These are phyloP conservation scores for Watsonalla cultraria DNA, from an alignment of 2,888 invertebrate species.

Conservation along the genomic window DNA sequence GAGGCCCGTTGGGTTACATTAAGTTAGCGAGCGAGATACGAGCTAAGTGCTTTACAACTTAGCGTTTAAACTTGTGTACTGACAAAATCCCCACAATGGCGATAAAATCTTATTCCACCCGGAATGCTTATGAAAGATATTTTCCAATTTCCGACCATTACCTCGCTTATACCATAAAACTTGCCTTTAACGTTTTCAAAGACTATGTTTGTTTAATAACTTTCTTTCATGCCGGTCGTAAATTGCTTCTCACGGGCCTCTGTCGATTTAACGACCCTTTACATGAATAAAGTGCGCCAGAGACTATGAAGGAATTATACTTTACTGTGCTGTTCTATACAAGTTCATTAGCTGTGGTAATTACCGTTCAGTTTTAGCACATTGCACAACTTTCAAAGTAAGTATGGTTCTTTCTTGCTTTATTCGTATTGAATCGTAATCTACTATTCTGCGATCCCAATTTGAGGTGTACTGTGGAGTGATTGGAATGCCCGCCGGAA, in stretches of 20 bases:
- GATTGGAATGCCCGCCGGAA: conserved; percentile 63
- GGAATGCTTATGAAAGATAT: conserved; percentile 13
- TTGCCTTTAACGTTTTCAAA: conserved; percentile 37
- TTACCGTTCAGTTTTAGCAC: conserved; percentile 19
- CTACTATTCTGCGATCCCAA: conserved; percentile 10
- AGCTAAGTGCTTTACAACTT: conserved; percentile 24
- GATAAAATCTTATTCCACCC: conserved; percentile 16
- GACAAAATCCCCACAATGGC: conserved; percentile 15
- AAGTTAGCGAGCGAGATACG: conserved; percentile 21
- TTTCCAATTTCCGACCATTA: conserved; percentile 22
- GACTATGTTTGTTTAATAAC: conserved; percentile 45
- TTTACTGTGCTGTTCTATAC: conserved; percentile 24
- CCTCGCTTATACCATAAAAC: conserved; percentile 33
- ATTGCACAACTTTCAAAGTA: conserved; percentile 10
- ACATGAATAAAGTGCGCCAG: conserved; percentile 36
- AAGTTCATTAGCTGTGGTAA: conserved; percentile 35
- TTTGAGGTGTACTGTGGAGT: conserved; percentile 25
- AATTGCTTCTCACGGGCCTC: conserved; percentile 50
- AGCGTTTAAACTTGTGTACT: conserved; percentile 21
- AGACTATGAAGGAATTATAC: conserved; percentile 39
- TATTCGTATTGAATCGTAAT: conserved; percentile 1
- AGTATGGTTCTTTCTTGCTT: conserved; percentile 3
- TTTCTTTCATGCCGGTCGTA: conserved; percentile 53
- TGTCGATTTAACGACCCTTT: conserved; percentile 50
- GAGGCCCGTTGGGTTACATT: conserved; percentile 12